Base-by-base conservation (phyloP, 2,888 invertebrate species). In the Odontomyia ornata region DNA sequence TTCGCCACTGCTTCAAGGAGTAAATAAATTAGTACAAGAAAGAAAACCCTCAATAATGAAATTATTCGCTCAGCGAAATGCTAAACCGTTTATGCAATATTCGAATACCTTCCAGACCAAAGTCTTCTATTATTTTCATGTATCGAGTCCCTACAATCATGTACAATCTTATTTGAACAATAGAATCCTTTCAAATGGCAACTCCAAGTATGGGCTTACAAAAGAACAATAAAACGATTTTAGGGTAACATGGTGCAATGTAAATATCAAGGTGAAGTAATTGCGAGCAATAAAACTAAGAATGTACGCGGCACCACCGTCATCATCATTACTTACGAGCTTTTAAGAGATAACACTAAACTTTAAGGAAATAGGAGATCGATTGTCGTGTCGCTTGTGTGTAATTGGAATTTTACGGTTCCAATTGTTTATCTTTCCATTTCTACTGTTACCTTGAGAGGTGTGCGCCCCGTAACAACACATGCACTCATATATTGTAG, bases 351-450 rank as follows among this genome's bases (percentile, higher is more conserved):
- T 30, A 25, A n/a, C 52, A 25, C 25, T 23, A 71, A 52, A 60
- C 57, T 57, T 57, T 60, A 73, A 57, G 73, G 73, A 73, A 73
- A 73, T 73, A 23, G 57, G 30, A 57, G 60, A 73, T 73, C 57
- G 25, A 57, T 60, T 73, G 43, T 73, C 73, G 60, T 73, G 73
- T 73, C 60, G 36, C 60, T 60, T 57, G 60, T 60, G 60, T 60
- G 73, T 60, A 75, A 75, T 75, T 75, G 75, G 75, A 75, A 75
- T 75, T 75, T 75, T 64, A 75, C 64, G 75, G 75, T 18, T 75
- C 21, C 75, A 64, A 75, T 64, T 75, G 73, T 73, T 73, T 73
- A 73, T 73, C 60, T 57, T 23, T 60, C 25, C 73, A 60, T 60
- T 60, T 73, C 73, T 23, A 73, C 73, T 25, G 36, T 73, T 73